These are phyloP conservation scores for Dolichomitus sp. DNA, from an alignment of 2,888 invertebrate genomes.

Conservation along the genomic window DNA sequence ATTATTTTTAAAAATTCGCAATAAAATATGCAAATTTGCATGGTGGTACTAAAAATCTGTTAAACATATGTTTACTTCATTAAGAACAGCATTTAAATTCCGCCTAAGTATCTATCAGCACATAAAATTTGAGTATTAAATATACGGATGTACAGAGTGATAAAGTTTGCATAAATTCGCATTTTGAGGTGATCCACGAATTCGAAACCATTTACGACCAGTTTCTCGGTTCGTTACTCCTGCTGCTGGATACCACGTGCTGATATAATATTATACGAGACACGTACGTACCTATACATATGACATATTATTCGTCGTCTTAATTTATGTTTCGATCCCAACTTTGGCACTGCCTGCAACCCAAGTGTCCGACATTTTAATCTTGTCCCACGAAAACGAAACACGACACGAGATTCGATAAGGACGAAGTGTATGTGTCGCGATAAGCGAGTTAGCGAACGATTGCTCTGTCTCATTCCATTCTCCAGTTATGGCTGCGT, in stretches of 20 bases:
- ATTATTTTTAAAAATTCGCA: background rate
- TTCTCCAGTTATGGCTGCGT: constrained; percentile 3
- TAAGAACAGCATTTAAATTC: background rate
- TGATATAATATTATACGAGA: constrained; percentile 6
- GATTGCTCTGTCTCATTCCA: constrained; percentile 31
- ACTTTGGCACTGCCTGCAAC: constrained; percentile 10
- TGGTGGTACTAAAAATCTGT: background rate
- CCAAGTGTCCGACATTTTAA: constrained; percentile 48
- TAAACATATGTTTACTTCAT: background rate
- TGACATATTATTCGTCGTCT: constrained; percentile 3
- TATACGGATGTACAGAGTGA: background rate
- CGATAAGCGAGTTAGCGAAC: constrained; percentile 53
- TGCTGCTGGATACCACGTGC: constrained; percentile 15
- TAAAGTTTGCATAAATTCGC: background rate
- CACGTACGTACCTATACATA: background rate
- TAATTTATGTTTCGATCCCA: constrained; percentile 53
- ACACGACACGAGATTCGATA: constrained; percentile 58
- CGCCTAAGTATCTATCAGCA: background rate
- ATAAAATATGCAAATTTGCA: background rate
- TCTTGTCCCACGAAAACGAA: constrained; percentile 48
- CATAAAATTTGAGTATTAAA: background rate
- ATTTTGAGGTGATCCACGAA: background rate
- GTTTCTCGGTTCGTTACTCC: constrained; percentile 31
- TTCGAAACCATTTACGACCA: constrained; percentile 31
- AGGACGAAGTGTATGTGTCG: constrained; percentile 32